These are phyloP conservation scores for Myotis lucifugus DNA, from an alignment of 2,113 vertebrate species.

Conservation along the genomic window DNA sequence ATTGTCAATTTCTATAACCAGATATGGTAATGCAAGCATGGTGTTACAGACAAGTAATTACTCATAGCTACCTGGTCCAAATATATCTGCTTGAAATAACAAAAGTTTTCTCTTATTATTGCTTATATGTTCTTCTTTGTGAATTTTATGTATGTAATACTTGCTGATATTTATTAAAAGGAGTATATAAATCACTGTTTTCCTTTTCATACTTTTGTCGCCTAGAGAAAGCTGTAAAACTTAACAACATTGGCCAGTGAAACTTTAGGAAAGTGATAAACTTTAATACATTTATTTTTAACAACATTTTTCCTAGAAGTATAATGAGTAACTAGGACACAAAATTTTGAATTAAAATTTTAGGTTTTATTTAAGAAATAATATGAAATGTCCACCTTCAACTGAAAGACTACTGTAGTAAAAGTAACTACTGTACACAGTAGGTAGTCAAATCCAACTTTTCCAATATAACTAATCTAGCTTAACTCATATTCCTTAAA, in stretches of 20 bases:
- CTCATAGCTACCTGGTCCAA: background rate
- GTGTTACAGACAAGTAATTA: constrained; percentile 22
- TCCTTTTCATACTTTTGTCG: constrained; percentile 9
- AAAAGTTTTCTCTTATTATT: constrained; percentile 29
- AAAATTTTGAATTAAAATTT: constrained; percentile 44
- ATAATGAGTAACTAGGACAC: constrained; percentile 23
- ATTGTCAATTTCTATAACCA: constrained; percentile 19
- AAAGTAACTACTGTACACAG: background rate
- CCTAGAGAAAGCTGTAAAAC: constrained; percentile 50
- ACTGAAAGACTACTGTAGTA: constrained; percentile 11
- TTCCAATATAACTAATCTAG: constrained; percentile 46
- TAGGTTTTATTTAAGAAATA: constrained; percentile 37
- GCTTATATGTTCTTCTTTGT: background rate
- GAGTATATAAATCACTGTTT: background rate
- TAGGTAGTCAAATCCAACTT: background rate
- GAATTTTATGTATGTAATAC: constrained; percentile 18
- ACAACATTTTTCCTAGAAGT: background rate
- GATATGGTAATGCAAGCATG: background rate
- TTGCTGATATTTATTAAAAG: constrained; percentile 38
- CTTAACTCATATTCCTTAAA: background rate
- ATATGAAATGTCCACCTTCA: constrained; percentile 17
- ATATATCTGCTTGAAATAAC: constrained; percentile 22
- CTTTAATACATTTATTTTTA: constrained; percentile 23
- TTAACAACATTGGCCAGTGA: background rate
- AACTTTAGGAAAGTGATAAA: constrained; percentile 15